Evolutionary conservation across 1,140 invertebrate genomes (phyloP), one percentile per base, ranked within the genome.

Genomic region (Papilio polytes): DNA sequence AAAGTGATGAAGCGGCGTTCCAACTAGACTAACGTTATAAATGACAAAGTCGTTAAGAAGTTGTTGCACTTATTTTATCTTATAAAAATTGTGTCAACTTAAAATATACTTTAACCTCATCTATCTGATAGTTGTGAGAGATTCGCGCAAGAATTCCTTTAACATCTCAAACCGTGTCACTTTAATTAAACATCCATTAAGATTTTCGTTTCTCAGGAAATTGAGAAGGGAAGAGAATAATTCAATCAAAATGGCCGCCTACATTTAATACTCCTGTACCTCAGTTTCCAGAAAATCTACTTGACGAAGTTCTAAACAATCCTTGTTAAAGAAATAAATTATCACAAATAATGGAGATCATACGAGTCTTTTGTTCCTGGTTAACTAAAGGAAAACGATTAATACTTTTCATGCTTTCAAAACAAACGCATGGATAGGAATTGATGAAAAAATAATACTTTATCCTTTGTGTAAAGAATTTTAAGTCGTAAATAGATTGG

Each of bases 151-250:
- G n/a, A 31, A 76, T 76, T 51, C 48, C 74, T 26, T 74, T 73
- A 9, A 22, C 46, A 76, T 53, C 48, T 48, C 44, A 78, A 66
- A n/a, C 59, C 41, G 31, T 20, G 74, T 74, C 80, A 31, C 78
- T 80, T 83, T 83, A 78, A 80, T 78, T 83, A 80, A 80, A 78
- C 41, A 56, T 81, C 73, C 74, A 84, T 81, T 83, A 81, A 81
- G 36, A 84, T 84, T 82, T 70, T 15, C 51, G 74, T 80, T 74
- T 80, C 63, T 51, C 46, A 63, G 36, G 53, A 82, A 82, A 82
- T 80, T 80, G 82, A 78, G 74, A 80, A 78, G 70, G 81, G 22
- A 82, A 82, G 63, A 80, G 63, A 80, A 70, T 80, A 80, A 84
- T 80, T 84, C 53, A 82, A 84, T 84, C 79, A 80, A 76, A 80